Base-by-base conservation (phyloP, 2,888 invertebrate species). In the Encarsia formosa region DNA sequence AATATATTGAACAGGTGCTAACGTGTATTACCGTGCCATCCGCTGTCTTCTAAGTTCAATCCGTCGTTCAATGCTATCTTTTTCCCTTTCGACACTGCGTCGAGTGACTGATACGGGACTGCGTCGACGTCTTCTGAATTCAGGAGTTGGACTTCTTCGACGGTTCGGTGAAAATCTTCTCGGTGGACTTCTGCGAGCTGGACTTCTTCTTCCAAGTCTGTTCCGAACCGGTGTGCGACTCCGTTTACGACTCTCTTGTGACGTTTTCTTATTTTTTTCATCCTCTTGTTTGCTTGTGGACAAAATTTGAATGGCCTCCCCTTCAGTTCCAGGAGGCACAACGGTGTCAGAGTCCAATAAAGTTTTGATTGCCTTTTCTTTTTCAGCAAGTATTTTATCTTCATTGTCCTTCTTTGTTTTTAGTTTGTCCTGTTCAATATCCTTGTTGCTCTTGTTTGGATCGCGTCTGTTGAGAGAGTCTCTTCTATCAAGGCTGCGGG, bases 291-390 rank as follows among this genome's bases (percentile, higher is more conserved):
- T 48, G 53, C 1, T 56, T 69, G 37, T 73, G 69, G 0, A 61
- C 65, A 19, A 72, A 29, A 61, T 64, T 42, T 71, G 67, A 18
- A 73, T 68, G 1, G 67, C 71, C 51, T 74, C 73, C 5, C 59
- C 61, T 58, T 74, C 73, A 1, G 73, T 74, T 18, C 73, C 73
- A 1, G 73, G 73, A 3, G 73, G 73, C 9, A 74, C 70, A 3
- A 73, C 65, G 13, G 67, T 60, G 20, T 71, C 71, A 1, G 73
- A 74, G 34, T 74, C 73, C 35, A 74, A 52, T 3, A 74, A 59
- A 46, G 67, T 61, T 45, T 73, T 74, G 11, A 74, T 71, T 1
- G 74, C 74, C 48, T 72, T 74, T 22, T 74, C 73, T 39, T 73
- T 72, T 48, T 71, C 73, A 0, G 73, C 74, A 1, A 73, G 60